phyloP scores from a whole-genome alignment of 2,797 vertebrate species.

The Melanotaenia boesemani region DNA sequence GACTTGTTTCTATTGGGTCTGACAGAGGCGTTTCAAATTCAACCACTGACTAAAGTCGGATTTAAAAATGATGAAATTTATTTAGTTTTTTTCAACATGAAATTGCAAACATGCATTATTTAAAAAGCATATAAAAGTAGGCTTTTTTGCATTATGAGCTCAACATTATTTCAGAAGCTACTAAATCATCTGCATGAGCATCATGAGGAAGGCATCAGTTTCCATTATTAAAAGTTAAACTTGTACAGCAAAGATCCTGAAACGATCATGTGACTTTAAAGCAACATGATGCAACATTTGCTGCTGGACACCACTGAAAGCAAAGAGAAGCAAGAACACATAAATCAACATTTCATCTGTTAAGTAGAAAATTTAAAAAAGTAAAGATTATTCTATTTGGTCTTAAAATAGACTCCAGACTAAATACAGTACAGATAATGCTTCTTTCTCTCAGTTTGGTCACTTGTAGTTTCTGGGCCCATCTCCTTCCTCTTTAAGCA shows the following conservation, averaged over 20 bases:
- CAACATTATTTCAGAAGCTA: neutral
- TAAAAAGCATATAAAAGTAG: slow-evolving; percentile 36
- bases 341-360: slow-evolving; percentile 15
- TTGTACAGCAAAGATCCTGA: too few relatives aligned
- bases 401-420: slow-evolving; percentile 17
- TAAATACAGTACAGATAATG: slow-evolving; percentile 40
- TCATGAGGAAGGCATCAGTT: slow-evolving; percentile 13
- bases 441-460: slow-evolving; percentile 12
- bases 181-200: too few relatives aligned
- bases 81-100: slow-evolving; percentile 34
- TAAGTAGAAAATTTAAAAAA: slow-evolving; percentile 17
- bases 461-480: slow-evolving; percentile 87
- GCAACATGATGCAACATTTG: too few relatives aligned
- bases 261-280: too few relatives aligned
- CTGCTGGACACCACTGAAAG: slow-evolving; percentile 2
- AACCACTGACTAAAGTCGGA: neutral
- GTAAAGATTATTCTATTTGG: neutral
- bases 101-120: slow-evolving; percentile 29
- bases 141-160: slow-evolving; percentile 8
- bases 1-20: neutral
- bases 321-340: neutral
- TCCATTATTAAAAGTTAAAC: slow-evolving; percentile 46
- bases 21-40: neutral
- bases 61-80: slow-evolving; percentile 63
- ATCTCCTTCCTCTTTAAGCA: slow-evolving; percentile 91